Evolutionary conservation across 2,113 vertebrate genomes (phyloP), one percentile per base, ranked within the genome.

Genomic region (Cavia porcellus): DNA sequence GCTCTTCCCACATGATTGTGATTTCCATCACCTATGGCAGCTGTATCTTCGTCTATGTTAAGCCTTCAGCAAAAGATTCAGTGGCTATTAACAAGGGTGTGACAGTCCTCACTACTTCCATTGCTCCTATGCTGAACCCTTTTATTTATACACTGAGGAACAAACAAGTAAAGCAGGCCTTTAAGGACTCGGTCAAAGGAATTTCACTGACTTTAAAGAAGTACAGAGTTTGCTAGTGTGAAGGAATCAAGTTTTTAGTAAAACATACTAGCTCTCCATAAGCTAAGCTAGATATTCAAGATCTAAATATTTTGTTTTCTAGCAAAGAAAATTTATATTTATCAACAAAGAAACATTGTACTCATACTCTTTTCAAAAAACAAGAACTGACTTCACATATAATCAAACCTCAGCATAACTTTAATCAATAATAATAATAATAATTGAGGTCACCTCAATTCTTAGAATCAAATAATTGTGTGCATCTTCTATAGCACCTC

Each of bases 141-240:
- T 96, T 96, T 47, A 92, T 96, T 70, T 94, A 94, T 38, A 88
- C 55, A 8, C 55, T 94, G n/a, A 94, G 86, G 35, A 94, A 96
- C 55, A 75, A 90, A 19, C 95, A 93, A 80, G 91, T 93, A 2
- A 96, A 79, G 24, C 52, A 86, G n/a, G 89, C 89, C 17, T 89
- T 85, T 14, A 59, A 24, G 32, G 66, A 64, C 4, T 47, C 80
- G 4, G 0, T 95, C 5, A 95, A 86, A 89, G 84, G 57, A 66
- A 19, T 92, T 77, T 2, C 13, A 20, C 45, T 80, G 72, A 5
- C 28, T 17, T 75, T 75, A 25, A 25, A 12, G 42, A 75, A 75
- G 22, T 25, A 45, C 20, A 45, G 22, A 22, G 24, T 42, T 42
- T 74, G 70, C 70, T 74, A 74, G 25, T 42, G 38, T 42, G 38